Percentiles rank a stretch among this genome's conserved stretches.
Conservation (phyloP, 2,888 invertebrate species). For the Biston stratarius region DNA sequence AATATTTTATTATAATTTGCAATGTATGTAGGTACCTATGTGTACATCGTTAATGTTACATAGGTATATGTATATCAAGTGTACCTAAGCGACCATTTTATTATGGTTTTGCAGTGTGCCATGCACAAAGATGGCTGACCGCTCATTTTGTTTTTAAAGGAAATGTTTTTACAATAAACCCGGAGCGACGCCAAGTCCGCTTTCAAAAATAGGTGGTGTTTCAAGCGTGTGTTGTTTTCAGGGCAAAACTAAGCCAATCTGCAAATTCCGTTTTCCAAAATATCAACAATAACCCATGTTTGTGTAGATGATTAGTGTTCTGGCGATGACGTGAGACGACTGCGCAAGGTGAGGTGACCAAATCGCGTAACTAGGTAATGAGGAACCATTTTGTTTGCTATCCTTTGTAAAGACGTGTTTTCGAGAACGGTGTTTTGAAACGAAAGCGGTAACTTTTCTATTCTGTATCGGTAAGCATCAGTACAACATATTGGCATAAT, state of each 20-base stretch:
- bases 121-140: constrained; percentile 26
- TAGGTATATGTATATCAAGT: neutral
- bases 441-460: constrained; percentile 19
- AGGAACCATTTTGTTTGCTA: constrained; percentile 53
- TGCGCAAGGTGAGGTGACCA: constrained; percentile 66
- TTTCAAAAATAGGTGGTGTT: constrained; percentile 7
- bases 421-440: constrained; percentile 21
- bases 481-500: neutral
- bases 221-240: neutral
- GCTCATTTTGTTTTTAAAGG: constrained; percentile 11
- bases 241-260: neutral
- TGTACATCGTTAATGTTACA: neutral
- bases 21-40: too few species aligned
- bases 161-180: constrained; percentile 9
- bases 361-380: constrained; percentile 60
- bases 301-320: constrained; percentile 68
- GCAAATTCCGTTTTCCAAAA: constrained; percentile 44
- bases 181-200: neutral
- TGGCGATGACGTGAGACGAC: constrained; percentile 69
- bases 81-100: constrained; percentile 1
- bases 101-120: neutral
- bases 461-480: constrained; percentile 30
- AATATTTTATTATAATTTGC: too few species aligned
- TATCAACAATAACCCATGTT: constrained; percentile 58
- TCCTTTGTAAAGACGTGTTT: constrained; percentile 42